Evolutionary conservation across 2,113 vertebrate species (phyloP).

Genomic region (Lepus americanus): DNA sequence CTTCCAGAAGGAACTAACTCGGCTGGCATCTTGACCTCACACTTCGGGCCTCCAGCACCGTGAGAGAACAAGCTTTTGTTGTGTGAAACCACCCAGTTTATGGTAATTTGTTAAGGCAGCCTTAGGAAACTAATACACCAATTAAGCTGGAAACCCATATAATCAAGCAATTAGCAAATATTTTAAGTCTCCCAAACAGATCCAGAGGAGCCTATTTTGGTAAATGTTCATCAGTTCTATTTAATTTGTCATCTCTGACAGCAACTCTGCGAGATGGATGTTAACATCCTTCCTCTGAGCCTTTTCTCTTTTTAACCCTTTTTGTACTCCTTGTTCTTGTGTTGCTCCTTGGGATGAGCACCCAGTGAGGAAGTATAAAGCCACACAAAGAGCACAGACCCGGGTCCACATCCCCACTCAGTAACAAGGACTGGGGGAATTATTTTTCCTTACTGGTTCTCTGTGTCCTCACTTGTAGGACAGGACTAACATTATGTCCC

Average conservation of each 20-base stretch:
- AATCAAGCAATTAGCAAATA: constrained; percentile 59
- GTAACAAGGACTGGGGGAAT: constrained; percentile 20
- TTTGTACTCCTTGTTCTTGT: constrained; percentile 16
- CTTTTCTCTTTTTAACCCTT: constrained; percentile 55
- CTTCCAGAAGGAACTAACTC: neutral
- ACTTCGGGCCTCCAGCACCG: neutral
- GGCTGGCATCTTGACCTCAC: neutral
- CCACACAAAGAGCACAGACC: neutral
- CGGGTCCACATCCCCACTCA: neutral
- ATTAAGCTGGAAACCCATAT: constrained; percentile 42
- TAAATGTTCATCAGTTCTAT: constrained; percentile 39
- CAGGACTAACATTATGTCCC: neutral
- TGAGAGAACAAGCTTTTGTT: constrained; percentile 21
- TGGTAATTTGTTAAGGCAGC: constrained; percentile 12
- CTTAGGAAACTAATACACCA: constrained; percentile 1
- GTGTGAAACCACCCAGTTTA: neutral
- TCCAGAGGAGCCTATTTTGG: constrained; percentile 35
- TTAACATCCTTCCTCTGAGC: neutral
- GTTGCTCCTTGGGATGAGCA: neutral
- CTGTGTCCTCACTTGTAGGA: neutral
- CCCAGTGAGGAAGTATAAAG: neutral
- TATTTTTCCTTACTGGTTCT: neutral
- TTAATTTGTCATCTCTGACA: constrained; percentile 62
- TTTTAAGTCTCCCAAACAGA: constrained; percentile 36
- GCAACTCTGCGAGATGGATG: constrained; percentile 43